Base-by-base conservation (phyloP, 2,888 invertebrate species). In the Ophioninae sp. region DNA sequence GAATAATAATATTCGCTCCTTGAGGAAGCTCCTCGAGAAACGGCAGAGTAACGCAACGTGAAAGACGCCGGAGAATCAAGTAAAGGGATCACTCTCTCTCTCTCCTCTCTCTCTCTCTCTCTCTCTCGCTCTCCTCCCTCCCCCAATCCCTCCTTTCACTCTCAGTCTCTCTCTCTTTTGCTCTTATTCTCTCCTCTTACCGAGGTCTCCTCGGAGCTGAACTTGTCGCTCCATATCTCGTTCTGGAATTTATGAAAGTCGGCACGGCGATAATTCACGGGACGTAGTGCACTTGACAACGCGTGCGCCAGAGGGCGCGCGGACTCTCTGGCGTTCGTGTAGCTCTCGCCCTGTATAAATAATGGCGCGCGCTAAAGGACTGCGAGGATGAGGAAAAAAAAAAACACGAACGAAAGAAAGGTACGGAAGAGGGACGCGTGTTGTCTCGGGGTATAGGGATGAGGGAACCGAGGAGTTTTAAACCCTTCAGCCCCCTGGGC, bases 201-300 rank as follows among this genome's bases (percentile, higher is more conserved):
- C 79, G 79, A 76, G 88, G 86, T 85, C 87, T 50, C 50, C 88
- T 79, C 86, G 86, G 88, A 89, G 88, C 88, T 89, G 88, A 90
- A 90, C 90, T 90, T 90, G 90, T 89, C 90, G 90, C 89, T 90
- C 90, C 89, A 90, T 90, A 90, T 90, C 90, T 89, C 87, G 88
- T 86, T 86, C 57, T 20, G 85, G 86, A 89, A 90, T 90, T 90
- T 90, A 90, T 90, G 90, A 89, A 89, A 89, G 88, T 87, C 88
- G 86, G 85, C 86, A 85, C 85, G 86, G 85, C 88, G 85, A 89
- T 90, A 90, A 90, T 89, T 90, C 88, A 90, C 90, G 85, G 87
- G 87, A 17, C 50, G 50, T 50, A 84, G 83, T 85, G 82, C 74
- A 84, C 83, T 85, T 70, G 65, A 74, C 79, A 67, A 75, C 70